These are phyloP conservation scores for Thunnus thynnus DNA, from an alignment of 2,113 vertebrate species.

Conservation along the genomic window DNA sequence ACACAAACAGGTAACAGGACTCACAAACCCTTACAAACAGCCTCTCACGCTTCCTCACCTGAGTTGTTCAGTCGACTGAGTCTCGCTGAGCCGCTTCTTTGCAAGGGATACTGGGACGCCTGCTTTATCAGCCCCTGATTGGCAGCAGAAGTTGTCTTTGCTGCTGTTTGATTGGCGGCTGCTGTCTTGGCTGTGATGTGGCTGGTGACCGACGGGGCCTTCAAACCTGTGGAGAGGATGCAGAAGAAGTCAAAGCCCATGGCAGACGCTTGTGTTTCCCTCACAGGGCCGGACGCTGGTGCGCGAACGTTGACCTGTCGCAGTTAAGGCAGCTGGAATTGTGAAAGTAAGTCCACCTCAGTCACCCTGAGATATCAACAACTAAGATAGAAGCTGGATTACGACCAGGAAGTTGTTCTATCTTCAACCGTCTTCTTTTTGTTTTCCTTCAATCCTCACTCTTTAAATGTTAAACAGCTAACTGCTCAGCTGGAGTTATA, in stretches of 20 bases:
- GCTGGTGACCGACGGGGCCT: slow-evolving; percentile 37
- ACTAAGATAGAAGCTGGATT: no score
- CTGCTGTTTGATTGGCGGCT: background rate
- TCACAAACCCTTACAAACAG: background rate
- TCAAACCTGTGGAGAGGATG: slow-evolving; percentile 60
- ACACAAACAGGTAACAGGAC: background rate
- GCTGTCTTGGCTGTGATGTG: slow-evolving; percentile 11
- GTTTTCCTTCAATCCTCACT: no score
- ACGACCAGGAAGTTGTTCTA: background rate
- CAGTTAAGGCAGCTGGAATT: background rate
- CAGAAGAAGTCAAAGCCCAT: slow-evolving; percentile 29
- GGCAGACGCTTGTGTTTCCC: background rate
- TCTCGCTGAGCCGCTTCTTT: slow-evolving; percentile 65
- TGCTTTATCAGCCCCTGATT: slow-evolving; percentile 30
- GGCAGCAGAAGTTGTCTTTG: slow-evolving; percentile 6
- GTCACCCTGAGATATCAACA: no score
- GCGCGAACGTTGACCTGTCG: no score
- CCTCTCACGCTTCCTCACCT: slow-evolving; percentile 47
- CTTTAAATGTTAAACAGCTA: no score
- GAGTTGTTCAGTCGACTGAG: slow-evolving; percentile 33
- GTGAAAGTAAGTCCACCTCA: background rate
- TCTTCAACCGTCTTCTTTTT: no score
- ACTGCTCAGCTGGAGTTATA: no score
- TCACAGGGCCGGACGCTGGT: no score
- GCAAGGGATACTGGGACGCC: slow-evolving; percentile 47